Evolutionary conservation across 2,888 invertebrate species (phyloP).

Genomic region (Melanostoma mellinum): DNA sequence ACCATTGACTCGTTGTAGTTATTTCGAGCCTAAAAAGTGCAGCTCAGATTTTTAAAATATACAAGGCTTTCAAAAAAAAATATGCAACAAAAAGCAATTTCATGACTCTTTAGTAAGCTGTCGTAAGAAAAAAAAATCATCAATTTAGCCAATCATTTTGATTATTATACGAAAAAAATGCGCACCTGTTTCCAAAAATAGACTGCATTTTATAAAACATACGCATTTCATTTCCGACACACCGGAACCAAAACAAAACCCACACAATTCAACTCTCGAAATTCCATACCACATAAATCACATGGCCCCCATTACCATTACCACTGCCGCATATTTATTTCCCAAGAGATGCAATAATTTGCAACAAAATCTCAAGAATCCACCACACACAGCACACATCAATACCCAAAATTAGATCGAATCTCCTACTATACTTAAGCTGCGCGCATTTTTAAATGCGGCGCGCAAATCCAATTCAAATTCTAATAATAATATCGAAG

Average conservation of each 20-base stretch:
- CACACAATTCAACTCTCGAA: constrained; percentile 24
- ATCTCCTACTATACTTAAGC: neutral
- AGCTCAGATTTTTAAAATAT: too few species aligned
- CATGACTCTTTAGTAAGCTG: neutral
- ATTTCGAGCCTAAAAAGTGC: too few species aligned
- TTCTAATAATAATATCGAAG: constrained; percentile 64
- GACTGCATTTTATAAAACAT: neutral
- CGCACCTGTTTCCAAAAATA: constrained; percentile 42
- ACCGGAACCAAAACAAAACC: constrained; percentile 49
- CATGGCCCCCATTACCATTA: constrained; percentile 12
- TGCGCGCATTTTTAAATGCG: constrained; percentile 9
- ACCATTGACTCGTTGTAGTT: too few species aligned
- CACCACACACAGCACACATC: constrained; percentile 5
- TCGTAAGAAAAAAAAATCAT: neutral
- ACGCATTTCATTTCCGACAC: constrained; percentile 1
- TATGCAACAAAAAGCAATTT: neutral
- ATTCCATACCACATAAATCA: constrained; percentile 27
- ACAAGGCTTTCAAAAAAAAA: neutral
- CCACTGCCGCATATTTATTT: constrained; percentile 13
- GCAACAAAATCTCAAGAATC: constrained; percentile 46
- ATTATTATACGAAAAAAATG: neutral
- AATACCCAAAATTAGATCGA: constrained; percentile 42
- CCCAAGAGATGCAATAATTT: constrained; percentile 53
- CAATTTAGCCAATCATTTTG: too few species aligned
- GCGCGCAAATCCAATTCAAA: constrained; percentile 37